Evolutionary conservation across 2,797 vertebrate species (phyloP), one percentile per base, ranked within the genome.

Genomic region (Myoxocephalus aenaeus): DNA sequence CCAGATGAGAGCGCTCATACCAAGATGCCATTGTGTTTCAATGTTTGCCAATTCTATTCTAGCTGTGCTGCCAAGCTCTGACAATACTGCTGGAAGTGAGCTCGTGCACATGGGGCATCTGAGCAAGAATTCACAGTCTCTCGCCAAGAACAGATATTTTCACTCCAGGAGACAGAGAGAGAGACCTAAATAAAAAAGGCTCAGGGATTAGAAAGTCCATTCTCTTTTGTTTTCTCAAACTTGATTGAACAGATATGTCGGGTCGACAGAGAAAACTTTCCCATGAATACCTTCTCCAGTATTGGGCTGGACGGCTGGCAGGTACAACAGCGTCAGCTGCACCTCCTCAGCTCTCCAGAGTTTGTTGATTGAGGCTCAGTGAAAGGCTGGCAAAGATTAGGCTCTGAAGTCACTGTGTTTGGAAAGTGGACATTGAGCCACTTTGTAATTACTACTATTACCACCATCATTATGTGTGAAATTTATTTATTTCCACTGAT

Each of bases 81-180:
- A 82, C 64, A 77, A 66, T 57, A 40, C 63, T 58, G 53, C 68
- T 85, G 70, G 74, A 80, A 42, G 70, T 69, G 57, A 22, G 40
- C 70, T 48, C 22, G 77, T 85, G 79, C 73, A 77, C 80, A 79
- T 75, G 62, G 78, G 71, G 71, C 79, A 84, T 86, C 74, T 38
- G 40, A 65, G 69, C 58, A 84, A 69, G 46, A 88, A 78, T 81
- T 73, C 48, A 71, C 58, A 20, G n/a, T 8, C 20, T 8, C 12
- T 13, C 44, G 70, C 79, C 77, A 68, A 48, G 14, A 78, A 76
- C 27, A 66, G 46, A 12, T 12, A 69, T 58, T 79, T 81, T 63
- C 53, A 87, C 70, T 48, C 46, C 58, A 3, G 34, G 34, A 5
- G 44, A 29, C 34, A n/a, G 48, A 51, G 48, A 51, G 3, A 69